Percentiles rank a stretch among this genome's conserved stretches.
These are phyloP conservation scores for Falco naumanni DNA, from an alignment of 2,797 vertebrate species.

Conservation along the genomic window DNA sequence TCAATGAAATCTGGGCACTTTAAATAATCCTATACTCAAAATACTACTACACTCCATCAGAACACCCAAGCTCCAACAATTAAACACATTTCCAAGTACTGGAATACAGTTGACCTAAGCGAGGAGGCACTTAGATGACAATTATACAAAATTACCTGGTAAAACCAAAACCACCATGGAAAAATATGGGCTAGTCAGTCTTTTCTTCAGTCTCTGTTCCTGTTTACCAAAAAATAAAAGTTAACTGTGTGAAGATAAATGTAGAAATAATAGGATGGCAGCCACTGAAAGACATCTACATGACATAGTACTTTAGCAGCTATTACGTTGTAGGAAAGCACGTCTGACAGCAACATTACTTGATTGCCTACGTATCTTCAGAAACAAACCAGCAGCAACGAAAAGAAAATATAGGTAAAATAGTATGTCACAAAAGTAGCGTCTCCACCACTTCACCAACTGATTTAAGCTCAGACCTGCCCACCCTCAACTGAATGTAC, in stretches of 20 bases:
- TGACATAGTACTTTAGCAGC: background rate
- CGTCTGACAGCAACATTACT: background rate
- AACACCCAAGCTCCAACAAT: background rate
- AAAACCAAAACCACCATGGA: background rate
- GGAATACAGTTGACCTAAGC: background rate
- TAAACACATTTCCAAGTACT: background rate
- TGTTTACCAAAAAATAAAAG: background rate
- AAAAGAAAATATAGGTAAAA: background rate
- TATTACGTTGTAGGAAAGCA: background rate
- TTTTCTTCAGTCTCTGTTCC: background rate
- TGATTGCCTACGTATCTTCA: background rate
- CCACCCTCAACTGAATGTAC: background rate
- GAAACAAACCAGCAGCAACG: background rate
- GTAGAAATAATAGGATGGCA: background rate
- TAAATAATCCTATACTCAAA: background rate
- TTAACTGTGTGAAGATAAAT: background rate
- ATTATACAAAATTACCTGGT: rapidly evolving
- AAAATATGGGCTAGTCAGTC: background rate
- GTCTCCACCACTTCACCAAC: background rate
- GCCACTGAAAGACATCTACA: background rate
- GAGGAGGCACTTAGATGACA: background rate
- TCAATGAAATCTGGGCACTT: background rate
- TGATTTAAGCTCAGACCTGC: background rate
- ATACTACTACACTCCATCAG: background rate
- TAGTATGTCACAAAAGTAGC: background rate